Conservation (phyloP, 2,888 invertebrate genomes). For the Amphipoea oculea region DNA sequence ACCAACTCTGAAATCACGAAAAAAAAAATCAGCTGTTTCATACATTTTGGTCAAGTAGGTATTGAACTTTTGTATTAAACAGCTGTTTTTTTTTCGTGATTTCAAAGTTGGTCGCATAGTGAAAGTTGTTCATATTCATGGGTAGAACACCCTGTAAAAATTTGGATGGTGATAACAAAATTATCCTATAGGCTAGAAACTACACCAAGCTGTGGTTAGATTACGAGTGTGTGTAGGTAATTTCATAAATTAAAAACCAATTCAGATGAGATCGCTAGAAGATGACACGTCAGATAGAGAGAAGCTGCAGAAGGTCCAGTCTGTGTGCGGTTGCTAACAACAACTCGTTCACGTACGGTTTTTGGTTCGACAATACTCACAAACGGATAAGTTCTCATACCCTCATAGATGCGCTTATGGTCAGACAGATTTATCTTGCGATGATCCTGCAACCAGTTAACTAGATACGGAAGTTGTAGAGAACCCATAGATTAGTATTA, state of each 20-base stretch:
- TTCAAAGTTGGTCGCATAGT: no score
- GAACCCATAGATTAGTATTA: not conserved
- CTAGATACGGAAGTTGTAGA: not conserved
- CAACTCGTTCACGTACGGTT: not conserved
- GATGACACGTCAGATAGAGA: not conserved
- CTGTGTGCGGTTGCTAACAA: not conserved
- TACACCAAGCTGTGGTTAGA: not conserved
- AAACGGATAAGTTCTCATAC: not conserved
- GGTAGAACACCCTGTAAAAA: no score
- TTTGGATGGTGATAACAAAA: no score
- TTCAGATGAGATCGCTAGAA: conserved; percentile 23
- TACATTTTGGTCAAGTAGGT: no score
- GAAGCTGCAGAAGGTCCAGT: not conserved
- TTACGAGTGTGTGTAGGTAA: conserved; percentile 9
- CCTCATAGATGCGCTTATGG: not conserved
- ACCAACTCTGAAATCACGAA: no score
- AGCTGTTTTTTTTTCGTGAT: no score
- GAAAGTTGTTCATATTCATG: no score
- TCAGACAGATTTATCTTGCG: not conserved
- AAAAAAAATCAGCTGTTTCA: no score
- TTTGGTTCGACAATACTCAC: not conserved
- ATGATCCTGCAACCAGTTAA: not conserved
- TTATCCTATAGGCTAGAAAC: not conserved
- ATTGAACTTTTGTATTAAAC: no score
- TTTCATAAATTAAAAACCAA: not conserved